Evolutionary conservation across 2,797 vertebrate genomes (phyloP).

Genomic region (Rhinella marina): DNA sequence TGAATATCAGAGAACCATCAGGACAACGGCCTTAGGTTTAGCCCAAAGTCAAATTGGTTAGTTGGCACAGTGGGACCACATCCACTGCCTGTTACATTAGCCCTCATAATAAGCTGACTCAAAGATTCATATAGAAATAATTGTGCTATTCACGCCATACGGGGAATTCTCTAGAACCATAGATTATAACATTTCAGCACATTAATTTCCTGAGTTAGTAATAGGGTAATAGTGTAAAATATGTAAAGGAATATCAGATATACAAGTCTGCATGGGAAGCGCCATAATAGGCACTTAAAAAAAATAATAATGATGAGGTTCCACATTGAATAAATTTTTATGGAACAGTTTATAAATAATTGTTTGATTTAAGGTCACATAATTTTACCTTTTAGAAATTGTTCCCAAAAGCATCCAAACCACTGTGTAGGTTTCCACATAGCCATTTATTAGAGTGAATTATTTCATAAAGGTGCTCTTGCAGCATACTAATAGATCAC

Average conservation of each 20-base stretch:
- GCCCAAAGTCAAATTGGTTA: no score
- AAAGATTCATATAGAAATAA: no score
- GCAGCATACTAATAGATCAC: constrained; percentile 41
- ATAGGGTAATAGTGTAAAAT: background rate
- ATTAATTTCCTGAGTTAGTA: background rate
- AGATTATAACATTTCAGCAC: background rate
- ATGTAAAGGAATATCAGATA: background rate
- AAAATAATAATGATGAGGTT: background rate
- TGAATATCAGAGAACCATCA: no score
- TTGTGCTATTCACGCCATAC: no score
- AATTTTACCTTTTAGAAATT: background rate
- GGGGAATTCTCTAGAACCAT: no score
- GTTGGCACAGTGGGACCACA: no score
- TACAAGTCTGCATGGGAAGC: background rate
- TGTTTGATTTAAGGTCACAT: constrained; percentile 10
- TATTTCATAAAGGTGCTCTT: constrained; percentile 32
- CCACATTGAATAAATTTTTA: background rate
- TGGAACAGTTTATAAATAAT: background rate
- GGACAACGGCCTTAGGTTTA: no score
- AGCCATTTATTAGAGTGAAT: constrained; percentile 47
- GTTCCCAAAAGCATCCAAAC: background rate
- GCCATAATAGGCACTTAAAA: background rate
- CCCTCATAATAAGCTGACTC: no score
- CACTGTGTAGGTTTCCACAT: constrained; percentile 7
- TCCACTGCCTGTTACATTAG: no score